Base-by-base conservation (phyloP, 2,113 vertebrate species). In the Axis porcinus region DNA sequence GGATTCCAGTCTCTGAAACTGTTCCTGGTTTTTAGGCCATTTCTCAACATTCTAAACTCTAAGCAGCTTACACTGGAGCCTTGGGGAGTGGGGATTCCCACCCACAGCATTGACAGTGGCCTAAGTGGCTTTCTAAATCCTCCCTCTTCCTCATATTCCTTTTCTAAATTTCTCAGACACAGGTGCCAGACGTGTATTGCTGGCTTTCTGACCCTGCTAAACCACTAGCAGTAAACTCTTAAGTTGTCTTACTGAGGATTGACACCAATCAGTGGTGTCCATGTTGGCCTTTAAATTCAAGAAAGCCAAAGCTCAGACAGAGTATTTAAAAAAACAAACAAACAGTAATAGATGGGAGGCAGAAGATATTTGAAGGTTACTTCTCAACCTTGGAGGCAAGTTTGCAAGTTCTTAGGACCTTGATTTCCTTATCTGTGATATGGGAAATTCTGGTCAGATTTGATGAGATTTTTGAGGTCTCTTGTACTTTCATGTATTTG, bases 21-120 rank as follows among this genome's bases (percentile, higher is more conserved):
- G 3, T 30, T 36, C 10, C 25, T 91, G 23, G 6, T 47, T 57
- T 88, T 91, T 47, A 60, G 45, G 45, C 40, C n/a, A n/a, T 76
- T 79, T 97, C 36, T 55, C 15, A 79, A 6, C 19, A 58, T 81
- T 84, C 55, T 55, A 0, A 82, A 52, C 8, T 86, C 19, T 36
- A 64, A 8, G 19, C 57, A 33, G 60, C 83, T 54, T 82, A 16
- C 11, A 0, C 45, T 11, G 8, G 19, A 43, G 12, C 78, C 16
- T 50, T 13, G 12, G 23, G 6, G 6, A 52, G 21, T 13, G 36
- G 9, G 27, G 45, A 40, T 47, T 86, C 43, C 30, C 33, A 16
- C 14, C 16, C 10, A 54, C 10, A 5, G 50, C 10, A 19, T 1
- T 4, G 9, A 10, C 21, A 43, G 4, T 3, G 8, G 17, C 64